Percentiles rank a stretch among this genome's conserved stretches.
Conservation (phyloP, 2,113 vertebrate genomes). For the Lepisosteus oculatus region DNA sequence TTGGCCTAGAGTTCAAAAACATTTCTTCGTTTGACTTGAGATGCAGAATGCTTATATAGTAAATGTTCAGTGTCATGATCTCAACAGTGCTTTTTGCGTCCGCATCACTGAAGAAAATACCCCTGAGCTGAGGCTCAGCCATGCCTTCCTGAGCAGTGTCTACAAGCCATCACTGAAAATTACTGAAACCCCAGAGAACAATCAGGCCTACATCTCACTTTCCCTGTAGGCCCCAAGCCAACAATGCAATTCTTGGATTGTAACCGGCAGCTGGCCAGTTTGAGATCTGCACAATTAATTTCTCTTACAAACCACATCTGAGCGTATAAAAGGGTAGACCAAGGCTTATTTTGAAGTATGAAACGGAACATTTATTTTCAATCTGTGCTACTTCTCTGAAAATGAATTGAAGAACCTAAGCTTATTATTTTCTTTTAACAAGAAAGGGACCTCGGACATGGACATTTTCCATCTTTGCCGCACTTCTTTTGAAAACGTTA, state of each 20-base stretch:
- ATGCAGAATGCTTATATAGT: too few relatives aligned
- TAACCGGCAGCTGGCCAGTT: conserved; percentile 48
- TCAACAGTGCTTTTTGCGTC: too few relatives aligned
- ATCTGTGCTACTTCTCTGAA: conserved; percentile 34
- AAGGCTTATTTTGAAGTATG: conserved; percentile 45
- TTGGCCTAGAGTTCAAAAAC: too few relatives aligned
- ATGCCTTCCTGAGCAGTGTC: too few relatives aligned
- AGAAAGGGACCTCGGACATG: conserved; percentile 55
- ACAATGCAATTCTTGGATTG: neutral
- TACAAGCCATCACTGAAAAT: too few relatives aligned
- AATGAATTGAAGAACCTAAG: conserved; percentile 66
- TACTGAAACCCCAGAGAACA: too few relatives aligned
- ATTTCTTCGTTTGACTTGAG: too few relatives aligned
- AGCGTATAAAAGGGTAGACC: conserved; percentile 48
- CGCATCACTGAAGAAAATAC: too few relatives aligned
- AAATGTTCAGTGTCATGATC: too few relatives aligned
- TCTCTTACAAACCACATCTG: conserved; percentile 64
- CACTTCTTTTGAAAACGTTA: neutral
- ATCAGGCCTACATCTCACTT: too few relatives aligned
- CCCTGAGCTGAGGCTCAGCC: too few relatives aligned
- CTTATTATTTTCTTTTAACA: conserved; percentile 65
- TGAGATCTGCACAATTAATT: conserved; percentile 62
- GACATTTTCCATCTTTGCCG: conserved; percentile 32
- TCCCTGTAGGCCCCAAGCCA: too few relatives aligned
- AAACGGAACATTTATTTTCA: conserved; percentile 42